Evolutionary conservation across 2,797 vertebrate genomes (phyloP).

Genomic region (Rhadinocentrus ornatus): DNA sequence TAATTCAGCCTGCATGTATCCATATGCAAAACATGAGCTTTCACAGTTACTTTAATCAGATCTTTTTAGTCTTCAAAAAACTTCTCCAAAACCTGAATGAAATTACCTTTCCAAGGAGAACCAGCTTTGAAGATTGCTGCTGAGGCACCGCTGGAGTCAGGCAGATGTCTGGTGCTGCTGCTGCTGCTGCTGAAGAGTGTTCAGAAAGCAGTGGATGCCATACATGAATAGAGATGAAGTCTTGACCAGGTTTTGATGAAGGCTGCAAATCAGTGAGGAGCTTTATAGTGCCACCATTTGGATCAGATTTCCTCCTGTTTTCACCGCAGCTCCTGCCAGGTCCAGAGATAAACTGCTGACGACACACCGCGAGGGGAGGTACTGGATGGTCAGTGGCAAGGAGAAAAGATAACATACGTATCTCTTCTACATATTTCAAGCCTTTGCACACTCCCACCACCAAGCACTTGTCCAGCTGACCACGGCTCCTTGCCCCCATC

Average conservation of each 20-base stretch:
- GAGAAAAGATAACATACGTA: conserved; percentile 83
- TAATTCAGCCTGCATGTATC: background rate
- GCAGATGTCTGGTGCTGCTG: conserved; percentile 43
- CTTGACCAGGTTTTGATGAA: conserved; percentile 68
- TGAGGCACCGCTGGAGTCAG: conserved; percentile 34
- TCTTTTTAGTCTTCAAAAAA: background rate
- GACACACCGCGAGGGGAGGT: conserved; percentile 78
- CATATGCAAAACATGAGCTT: background rate
- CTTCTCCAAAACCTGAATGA: background rate
- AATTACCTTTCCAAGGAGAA: conserved; percentile 70
- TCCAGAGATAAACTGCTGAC: conserved; percentile 76
- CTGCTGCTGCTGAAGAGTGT: conserved; percentile 62
- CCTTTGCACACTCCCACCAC: conserved; percentile 66
- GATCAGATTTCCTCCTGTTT: conserved; percentile 80
- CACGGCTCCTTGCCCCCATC: conserved; percentile 48
- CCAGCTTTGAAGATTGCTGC: conserved; percentile 36
- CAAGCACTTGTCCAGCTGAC: conserved; percentile 65
- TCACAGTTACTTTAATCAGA: background rate
- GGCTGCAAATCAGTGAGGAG: conserved; percentile 69
- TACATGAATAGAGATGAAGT: conserved; percentile 59
- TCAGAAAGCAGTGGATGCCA: conserved; percentile 52
- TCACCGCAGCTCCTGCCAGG: conserved; percentile 75
- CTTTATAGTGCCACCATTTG: conserved; percentile 81
- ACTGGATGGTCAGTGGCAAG: conserved; percentile 68
- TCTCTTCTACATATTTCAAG: conserved; percentile 79